phyloP scores from a whole-genome alignment of 2,888 invertebrate species.

The Strigamia crassipes region DNA sequence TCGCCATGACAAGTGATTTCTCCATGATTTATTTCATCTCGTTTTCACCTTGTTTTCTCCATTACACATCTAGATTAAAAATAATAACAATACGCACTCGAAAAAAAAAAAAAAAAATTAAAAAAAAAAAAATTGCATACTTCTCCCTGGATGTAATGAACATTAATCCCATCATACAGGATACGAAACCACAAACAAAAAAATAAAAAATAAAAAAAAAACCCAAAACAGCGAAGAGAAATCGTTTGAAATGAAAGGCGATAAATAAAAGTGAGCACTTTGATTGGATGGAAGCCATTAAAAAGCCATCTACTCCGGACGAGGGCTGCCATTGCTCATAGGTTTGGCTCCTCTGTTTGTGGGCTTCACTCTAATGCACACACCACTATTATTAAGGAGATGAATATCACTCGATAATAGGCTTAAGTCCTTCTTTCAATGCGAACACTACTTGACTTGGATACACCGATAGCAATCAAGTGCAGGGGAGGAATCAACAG shows the following conservation, averaged over 20 bases:
- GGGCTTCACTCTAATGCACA: conserved; percentile 42
- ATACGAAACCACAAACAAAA: not conserved
- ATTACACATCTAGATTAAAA: conserved; percentile 34
- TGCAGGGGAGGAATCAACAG: not conserved
- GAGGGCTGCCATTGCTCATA: conserved; percentile 38
- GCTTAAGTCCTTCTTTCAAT: conserved; percentile 24
- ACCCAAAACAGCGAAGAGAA: too few relatives aligned
- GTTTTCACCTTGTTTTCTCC: conserved; percentile 40
- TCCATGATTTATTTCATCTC: conserved; percentile 22
- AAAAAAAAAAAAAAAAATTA: not conserved
- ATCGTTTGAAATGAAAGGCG: conserved; percentile 35
- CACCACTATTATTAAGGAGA: conserved; percentile 37
- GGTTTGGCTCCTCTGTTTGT: conserved; percentile 36
- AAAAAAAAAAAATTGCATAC: not conserved
- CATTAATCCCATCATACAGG: conserved; percentile 24
- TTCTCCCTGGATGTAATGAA: not conserved
- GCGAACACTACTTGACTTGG: conserved; percentile 36
- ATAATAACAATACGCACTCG: not conserved
- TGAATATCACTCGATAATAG: conserved; percentile 35
- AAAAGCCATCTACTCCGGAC: conserved; percentile 25
- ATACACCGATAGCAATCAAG: conserved; percentile 22
- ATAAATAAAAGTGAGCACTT: conserved; percentile 40
- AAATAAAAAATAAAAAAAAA: not conserved
- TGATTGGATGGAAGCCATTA: conserved; percentile 42
- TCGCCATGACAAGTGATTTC: conserved; percentile 19